A percentile compares a stretch with the other conserved stretches of the same genome.
Evolutionary conservation across 1,140 invertebrate genomes (phyloP).

Genomic region (Heterodera schachtii): DNA sequence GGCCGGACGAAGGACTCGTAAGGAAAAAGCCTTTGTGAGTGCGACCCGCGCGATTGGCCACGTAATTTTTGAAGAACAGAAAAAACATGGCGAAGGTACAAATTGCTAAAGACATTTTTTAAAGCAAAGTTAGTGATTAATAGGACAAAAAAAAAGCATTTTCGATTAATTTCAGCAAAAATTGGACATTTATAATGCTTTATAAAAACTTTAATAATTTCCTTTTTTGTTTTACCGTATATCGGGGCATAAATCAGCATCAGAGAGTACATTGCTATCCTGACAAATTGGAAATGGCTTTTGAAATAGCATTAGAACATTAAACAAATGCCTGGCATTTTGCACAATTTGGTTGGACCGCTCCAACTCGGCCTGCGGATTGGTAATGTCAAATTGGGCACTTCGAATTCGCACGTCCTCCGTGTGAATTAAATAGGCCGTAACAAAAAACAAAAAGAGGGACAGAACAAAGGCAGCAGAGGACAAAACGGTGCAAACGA

Average conservation of each 20-base stretch:
- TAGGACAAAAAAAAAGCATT: too few relatives aligned
- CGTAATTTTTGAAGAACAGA: conserved; percentile 13
- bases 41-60: conserved; percentile 1
- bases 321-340: conserved; percentile 45
- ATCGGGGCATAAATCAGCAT: conserved; percentile 59
- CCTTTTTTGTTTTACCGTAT: conserved; percentile 43
- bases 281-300: not conserved
- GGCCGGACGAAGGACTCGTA: conserved; percentile 7
- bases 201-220: too few relatives aligned
- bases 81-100: conserved; percentile 12
- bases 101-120: conserved; percentile 10
- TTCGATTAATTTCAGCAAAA: too few relatives aligned
- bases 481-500: conserved; percentile 48
- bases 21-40: conserved; percentile 27
- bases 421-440: conserved; percentile 55
- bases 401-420: conserved; percentile 55
- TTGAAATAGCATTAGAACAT: not conserved
- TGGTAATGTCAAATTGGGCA: conserved; percentile 45
- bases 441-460: conserved; percentile 57
- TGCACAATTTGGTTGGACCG: conserved; percentile 55
- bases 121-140: not conserved
- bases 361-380: conserved; percentile 25
- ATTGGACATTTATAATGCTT: too few relatives aligned
- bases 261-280: conserved; percentile 61
- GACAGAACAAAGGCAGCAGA: conserved; percentile 44